Percentiles rank a stretch among this genome's conserved stretches.
These are phyloP conservation scores for Embidobia sp. DNA, from an alignment of 2,888 invertebrate genomes.

Conservation along the genomic window DNA sequence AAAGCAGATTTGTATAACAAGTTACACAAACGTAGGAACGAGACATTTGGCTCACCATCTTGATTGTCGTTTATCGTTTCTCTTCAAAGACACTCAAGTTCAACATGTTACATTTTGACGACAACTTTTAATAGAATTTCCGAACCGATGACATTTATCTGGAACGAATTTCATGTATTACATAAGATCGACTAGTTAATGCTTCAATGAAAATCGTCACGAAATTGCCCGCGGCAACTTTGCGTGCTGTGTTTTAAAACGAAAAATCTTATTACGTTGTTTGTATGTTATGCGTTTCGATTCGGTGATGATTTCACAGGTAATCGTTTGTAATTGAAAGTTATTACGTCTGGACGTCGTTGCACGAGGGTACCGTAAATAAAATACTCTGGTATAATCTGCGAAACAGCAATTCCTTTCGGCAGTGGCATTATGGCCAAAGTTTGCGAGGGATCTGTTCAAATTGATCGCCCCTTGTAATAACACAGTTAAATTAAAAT, in stretches of 20 bases:
- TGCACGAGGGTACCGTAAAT: constrained; percentile 45
- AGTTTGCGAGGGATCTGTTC: constrained; percentile 51
- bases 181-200: no score
- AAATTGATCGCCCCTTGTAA: constrained; percentile 55
- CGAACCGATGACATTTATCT: constrained; percentile 9
- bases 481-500: constrained; percentile 39
- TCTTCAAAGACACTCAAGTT: constrained; percentile 22
- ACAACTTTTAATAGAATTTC: constrained; percentile 35
- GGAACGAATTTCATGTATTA: no score
- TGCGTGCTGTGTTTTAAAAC: no score
- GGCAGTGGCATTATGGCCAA: constrained; percentile 38
- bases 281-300: not conserved
- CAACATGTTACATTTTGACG: constrained; percentile 24
- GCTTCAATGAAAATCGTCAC: not conserved
- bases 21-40: constrained; percentile 40
- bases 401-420: constrained; percentile 43
- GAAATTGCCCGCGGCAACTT: no score
- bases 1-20: constrained; percentile 50
- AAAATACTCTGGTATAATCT: constrained; percentile 37
- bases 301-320: constrained; percentile 26
- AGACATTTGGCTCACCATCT: constrained; percentile 31
- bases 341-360: constrained; percentile 50
- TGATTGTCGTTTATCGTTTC: constrained; percentile 45
- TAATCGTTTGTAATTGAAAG: constrained; percentile 52
- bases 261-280: no score